Base-by-base conservation (phyloP, 2,113 vertebrate species). In the mouse (Mus musculus) region DNA sequence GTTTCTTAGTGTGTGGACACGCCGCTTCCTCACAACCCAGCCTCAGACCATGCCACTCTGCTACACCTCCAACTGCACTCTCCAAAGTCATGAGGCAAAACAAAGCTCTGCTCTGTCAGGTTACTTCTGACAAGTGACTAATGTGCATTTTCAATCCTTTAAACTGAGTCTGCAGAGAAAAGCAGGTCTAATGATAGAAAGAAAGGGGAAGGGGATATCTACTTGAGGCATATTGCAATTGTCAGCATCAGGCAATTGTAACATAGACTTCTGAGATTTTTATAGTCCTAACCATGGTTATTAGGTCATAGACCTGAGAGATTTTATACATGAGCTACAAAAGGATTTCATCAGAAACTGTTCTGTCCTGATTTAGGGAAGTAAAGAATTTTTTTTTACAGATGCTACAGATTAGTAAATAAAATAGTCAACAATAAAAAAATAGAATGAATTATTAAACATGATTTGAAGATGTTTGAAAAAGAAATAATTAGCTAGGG, bases 401-500 rank as follows among this genome's bases (percentile, higher is more conserved):
- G 49, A 92, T 63, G 75, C 28, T 75, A 24, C 5, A 91, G 16
- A 81, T 89, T 39, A 85, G 36, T 75, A 89, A 93, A 72, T 67
- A 65, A 86, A 61, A 94, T 20, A 89, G n/a, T 13, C 28, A 39
- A 77, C 28, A 49, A 4, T 42, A 95, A 65, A 69, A 85, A 97
- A 91, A 82, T 72, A 65, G 95, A 91, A 28, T 82, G n/a, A 90
- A 86, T 72, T 82, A 80, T 65, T 84, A 89, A 30, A 85, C 20
- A 86, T 77, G 11, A 95, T 30, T n/a, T 89, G 12, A 92, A 14
- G 16, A 90, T 69, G 13, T 90, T 90, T 54, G 88, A 33, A 94
- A 91, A 94, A 77, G 84, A 92, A 90, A 82, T 46, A 94, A 76
- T 76, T 89, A 92, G 87, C 49, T 85, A 93, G 20, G 33, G 28